These are phyloP conservation scores for Limnephilus marmoratus DNA, from an alignment of 2,888 invertebrate genomes.

Conservation along the genomic window DNA sequence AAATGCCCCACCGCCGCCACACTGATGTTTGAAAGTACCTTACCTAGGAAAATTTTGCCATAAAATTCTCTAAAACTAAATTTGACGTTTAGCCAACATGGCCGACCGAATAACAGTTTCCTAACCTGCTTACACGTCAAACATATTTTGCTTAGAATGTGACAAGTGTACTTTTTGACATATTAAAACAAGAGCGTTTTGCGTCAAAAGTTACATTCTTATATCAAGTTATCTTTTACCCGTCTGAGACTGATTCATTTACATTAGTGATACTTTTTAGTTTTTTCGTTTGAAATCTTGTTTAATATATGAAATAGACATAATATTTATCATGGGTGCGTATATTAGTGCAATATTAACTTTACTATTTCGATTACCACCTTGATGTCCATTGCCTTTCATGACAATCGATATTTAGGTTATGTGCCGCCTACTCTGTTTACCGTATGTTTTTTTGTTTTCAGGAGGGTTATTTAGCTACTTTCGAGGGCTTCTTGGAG, in stretches of 20 bases:
- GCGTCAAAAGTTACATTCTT: conserved; percentile 50
- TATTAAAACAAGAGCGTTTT: conserved; percentile 17
- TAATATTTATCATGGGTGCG: conserved; percentile 52
- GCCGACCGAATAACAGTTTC: conserved; percentile 46
- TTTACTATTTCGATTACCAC: background rate
- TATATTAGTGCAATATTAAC: conserved; percentile 3
- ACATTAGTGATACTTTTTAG: conserved; percentile 50
- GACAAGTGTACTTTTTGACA: conserved; percentile 42
- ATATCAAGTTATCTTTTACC: conserved; percentile 42
- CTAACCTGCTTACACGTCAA: conserved; percentile 66
- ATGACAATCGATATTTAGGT: conserved; percentile 59
- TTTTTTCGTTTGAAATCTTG: conserved; percentile 38
- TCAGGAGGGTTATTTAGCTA: conserved; percentile 97
- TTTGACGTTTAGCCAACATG: conserved; percentile 20
- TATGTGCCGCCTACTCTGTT: conserved; percentile 54
- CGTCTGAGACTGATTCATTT: conserved; percentile 44
- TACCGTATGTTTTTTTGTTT: conserved; percentile 67
- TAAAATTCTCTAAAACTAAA: background rate
- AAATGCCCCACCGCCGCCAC: too few species aligned
- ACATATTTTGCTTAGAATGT: conserved; percentile 62
- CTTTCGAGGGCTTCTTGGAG: conserved; percentile 96
- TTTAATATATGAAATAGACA: conserved; percentile 52
- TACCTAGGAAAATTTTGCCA: background rate
- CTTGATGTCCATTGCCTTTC: background rate
- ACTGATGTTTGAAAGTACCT: background rate